These are phyloP conservation scores for Halcyon chelicuti DNA, from an alignment of 2,797 vertebrate species.

Conservation along the genomic window DNA sequence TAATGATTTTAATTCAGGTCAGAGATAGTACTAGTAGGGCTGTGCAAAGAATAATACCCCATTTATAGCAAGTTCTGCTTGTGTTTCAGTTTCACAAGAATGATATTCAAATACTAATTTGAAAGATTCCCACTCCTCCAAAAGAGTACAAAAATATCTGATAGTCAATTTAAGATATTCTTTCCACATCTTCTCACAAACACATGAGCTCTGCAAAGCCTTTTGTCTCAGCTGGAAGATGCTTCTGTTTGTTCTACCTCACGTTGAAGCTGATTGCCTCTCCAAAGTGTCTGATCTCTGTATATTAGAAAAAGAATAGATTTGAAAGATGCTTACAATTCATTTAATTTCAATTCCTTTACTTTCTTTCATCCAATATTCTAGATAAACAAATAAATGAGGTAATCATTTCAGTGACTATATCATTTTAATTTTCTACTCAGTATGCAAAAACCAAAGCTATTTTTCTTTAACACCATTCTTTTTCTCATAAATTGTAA, in stretches of 20 bases:
- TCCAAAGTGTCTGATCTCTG: constrained; percentile 75
- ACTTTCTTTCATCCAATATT: constrained; percentile 65
- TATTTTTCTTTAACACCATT: background rate
- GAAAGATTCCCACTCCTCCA: constrained; percentile 51
- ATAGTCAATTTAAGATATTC: constrained; percentile 73
- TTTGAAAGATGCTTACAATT: constrained; percentile 76
- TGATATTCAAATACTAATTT: constrained; percentile 54
- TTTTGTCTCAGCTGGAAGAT: constrained; percentile 74
- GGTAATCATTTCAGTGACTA: constrained; percentile 57
- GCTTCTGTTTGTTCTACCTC: constrained; percentile 66
- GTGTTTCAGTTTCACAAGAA: constrained; percentile 50
- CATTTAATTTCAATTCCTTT: constrained; percentile 76
- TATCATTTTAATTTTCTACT: constrained; percentile 61
- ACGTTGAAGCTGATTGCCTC: constrained; percentile 72
- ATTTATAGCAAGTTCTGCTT: constrained; percentile 41
- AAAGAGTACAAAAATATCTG: constrained; percentile 69
- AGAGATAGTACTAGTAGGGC: background rate
- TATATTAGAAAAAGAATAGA: constrained; percentile 72
- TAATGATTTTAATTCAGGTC: constrained; percentile 29
- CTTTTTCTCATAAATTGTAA: background rate
- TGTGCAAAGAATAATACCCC: background rate
- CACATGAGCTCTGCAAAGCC: constrained; percentile 36
- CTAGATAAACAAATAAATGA: constrained; percentile 71
- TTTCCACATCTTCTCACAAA: constrained; percentile 69
- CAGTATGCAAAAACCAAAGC: constrained; percentile 22